Evolutionary conservation across 1,140 invertebrate genomes (phyloP), one percentile per base, ranked within the genome.

Genomic region (Penaeus chinensis): DNA sequence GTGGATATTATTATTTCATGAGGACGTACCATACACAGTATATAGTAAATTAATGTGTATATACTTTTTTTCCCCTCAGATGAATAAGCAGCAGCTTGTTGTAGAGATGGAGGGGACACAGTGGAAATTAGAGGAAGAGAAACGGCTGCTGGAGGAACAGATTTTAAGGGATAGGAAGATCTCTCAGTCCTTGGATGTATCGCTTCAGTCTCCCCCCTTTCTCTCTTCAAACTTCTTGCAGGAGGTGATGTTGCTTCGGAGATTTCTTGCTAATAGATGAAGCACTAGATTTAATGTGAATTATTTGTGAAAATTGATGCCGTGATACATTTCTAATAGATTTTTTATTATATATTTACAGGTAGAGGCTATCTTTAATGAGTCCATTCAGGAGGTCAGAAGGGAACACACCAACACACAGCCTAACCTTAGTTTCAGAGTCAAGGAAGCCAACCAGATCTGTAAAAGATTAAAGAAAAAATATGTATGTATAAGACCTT

Each of bases 361-460:
- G 85, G 69, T 87, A 27, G 79, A 87, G 82, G 66, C 80, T 13
- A 61, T 83, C 8, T 83, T 87, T 27, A 87, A 87, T 82, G 85
- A 87, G 20, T 82, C 85, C n/a, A 62, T 87, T 16, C 32, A 77
- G 37, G 85, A 87, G 65, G 69, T 87, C 24, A 82, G 54, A 60
- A 82, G 37, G 76, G 85, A 87, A 24, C 27, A 27, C 10, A 24
- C 61, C 42, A 54, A 37, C 27, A 63, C 61, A 65, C 54, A 54
- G 61, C 85, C 80, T 22, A 82, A 77, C 37, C 60, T 87, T 13
- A 77, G 66, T 22, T 87, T 87, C 47, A 76, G 32, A 27, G 76
- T 87, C n/a, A 87, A 78, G 61, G 85, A 87, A 76, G 85, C 85
- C 61, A 87, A 83, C 54, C 66, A 82, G 74, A 87, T 87, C 24